phyloP scores from a whole-genome alignment of 2,113 vertebrate species.

The Colius striatus region DNA sequence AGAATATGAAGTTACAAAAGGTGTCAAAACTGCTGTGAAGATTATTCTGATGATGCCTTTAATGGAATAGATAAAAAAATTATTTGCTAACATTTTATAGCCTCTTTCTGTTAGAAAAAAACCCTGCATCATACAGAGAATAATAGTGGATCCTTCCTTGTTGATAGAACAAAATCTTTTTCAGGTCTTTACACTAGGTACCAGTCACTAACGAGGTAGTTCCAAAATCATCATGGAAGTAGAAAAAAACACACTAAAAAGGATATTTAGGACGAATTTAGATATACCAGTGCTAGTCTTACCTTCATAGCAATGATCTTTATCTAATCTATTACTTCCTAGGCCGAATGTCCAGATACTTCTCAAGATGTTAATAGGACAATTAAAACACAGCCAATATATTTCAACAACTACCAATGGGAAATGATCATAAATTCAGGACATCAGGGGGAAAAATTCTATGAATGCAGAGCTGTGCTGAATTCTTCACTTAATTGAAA shows the following conservation, averaged over 20 bases:
- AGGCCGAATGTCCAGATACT: fast-evolving
- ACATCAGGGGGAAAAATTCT: background rate
- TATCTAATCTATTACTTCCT: background rate
- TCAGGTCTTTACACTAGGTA: background rate
- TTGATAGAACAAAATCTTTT: background rate
- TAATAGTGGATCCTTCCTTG: background rate
- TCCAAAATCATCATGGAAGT: background rate
- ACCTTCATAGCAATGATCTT: background rate
- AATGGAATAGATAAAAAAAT: background rate
- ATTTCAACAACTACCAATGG: background rate
- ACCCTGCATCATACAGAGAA: background rate
- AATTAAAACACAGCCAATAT: background rate
- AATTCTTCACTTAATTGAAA: background rate
- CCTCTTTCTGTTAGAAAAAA: background rate
- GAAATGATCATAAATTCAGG: background rate
- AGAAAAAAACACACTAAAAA: background rate
- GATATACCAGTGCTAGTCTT: background rate
- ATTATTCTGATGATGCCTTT: slow-evolving; percentile 7
- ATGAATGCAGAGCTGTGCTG: background rate
- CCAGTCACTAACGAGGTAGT: background rate
- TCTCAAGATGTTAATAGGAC: background rate
- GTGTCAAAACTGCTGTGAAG: slow-evolving; percentile 1
- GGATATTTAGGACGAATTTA: background rate
- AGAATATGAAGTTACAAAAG: slow-evolving; percentile 24
- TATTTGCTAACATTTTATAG: slow-evolving; percentile 37